phyloP scores from a whole-genome alignment of 2,113 vertebrate genomes.

The Pleuronectes platessa region DNA sequence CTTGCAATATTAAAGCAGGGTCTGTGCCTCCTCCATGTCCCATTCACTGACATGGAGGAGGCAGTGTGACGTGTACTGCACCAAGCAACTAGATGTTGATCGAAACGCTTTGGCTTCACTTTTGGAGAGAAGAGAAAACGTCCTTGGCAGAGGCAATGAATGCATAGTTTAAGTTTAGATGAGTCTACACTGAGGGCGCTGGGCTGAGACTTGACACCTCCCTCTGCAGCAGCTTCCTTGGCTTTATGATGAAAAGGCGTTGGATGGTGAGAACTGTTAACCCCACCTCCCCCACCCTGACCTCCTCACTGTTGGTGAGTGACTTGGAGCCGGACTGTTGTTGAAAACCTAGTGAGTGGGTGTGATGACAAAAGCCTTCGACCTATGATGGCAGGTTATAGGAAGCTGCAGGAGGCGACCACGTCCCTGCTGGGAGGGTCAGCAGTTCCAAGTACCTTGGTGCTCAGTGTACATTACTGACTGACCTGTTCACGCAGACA shows the following conservation, averaged over 20 bases:
- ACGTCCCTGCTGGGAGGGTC: conserved; percentile 33
- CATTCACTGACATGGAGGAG: too few species aligned
- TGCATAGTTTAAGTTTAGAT: neutral
- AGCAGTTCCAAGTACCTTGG: neutral
- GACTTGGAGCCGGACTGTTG: conserved; percentile 14
- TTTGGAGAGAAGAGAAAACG: too few species aligned
- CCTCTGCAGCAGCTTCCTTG: conserved; percentile 25
- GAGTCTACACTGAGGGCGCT: neutral
- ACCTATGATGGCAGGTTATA: conserved; percentile 28
- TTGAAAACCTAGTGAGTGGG: conserved; percentile 3
- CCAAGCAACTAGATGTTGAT: too few species aligned
- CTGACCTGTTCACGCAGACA: neutral
- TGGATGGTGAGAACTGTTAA: conserved; percentile 15
- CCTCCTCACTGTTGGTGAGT: conserved; percentile 3
- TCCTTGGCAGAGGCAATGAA: too few species aligned
- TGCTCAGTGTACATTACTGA: conserved; percentile 10
- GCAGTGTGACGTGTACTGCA: too few species aligned
- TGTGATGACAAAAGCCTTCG: conserved; percentile 29
- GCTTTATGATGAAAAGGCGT: conserved; percentile 41
- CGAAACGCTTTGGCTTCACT: too few species aligned
- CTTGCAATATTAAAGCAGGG: too few species aligned
- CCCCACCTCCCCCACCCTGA: neutral
- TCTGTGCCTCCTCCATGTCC: too few species aligned
- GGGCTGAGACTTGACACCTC: conserved; percentile 30
- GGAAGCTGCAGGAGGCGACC: conserved; percentile 33